Base-by-base conservation (phyloP, 2,113 vertebrate genomes). In the Cheilinus undulatus region DNA sequence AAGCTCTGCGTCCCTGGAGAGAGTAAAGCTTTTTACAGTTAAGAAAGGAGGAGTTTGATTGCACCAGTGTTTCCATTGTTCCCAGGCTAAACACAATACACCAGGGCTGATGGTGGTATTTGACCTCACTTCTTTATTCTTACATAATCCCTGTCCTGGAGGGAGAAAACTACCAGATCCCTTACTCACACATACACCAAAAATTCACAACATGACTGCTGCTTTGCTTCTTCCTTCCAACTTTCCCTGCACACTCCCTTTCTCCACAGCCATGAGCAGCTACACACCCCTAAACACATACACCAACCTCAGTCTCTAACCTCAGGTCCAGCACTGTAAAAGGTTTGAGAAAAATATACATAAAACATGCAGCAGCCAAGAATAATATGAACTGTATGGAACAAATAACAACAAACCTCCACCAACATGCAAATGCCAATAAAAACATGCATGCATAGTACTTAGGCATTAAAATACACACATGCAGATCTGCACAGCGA, bases 131-230 rank as follows among this genome's bases (percentile, higher is more conserved):
- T 75, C 9, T 60, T 68, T 71, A n/a, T 78, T 64, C 78, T 87
- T 78, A 81, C 73, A 89, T 86, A 84, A 87, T 83, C 76, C 52
- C 56, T 58, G 72, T 79, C 68, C 69, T 75, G 26, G 49, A 76
- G 70, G 50, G 68, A 78, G 67, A 83, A 82, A 84, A 69, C 58
- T 75, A 26, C 72, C 80, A 87, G 69, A 86, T 78, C 78, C 61
- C 46, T 65, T 60, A 51, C 8, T 53, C 43, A n/a, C 30, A 73
- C n/a, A 34, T 19, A 56, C 45, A 66, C 66, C 76, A 80, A 72
- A 62, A 66, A 71, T 56, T 59, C 48, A 43, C 76, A 34, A 62
- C 73, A 83, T 63, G 48, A 54, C 73, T 76, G 71, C 80, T 59
- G 61, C 53, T 17, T 53, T 43, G 61, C 46, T 62, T 78, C 73